These are phyloP conservation scores for Polydesmus complanatus DNA, from an alignment of 2,888 invertebrate genomes.

Conservation along the genomic window DNA sequence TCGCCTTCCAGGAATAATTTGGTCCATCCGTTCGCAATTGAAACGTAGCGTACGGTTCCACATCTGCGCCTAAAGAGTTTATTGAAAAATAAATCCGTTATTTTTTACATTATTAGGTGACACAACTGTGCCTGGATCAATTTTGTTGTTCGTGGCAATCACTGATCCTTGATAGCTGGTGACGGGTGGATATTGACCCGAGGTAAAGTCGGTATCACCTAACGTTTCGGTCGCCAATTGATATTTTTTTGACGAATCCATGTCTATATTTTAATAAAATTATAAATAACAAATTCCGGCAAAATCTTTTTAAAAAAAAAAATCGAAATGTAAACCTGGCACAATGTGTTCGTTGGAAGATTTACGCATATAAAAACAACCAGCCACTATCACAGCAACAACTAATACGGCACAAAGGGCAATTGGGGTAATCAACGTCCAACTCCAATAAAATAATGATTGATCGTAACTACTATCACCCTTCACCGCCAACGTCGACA, in stretches of 20 bases:
- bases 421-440: neutral
- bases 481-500: neutral
- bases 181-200: neutral
- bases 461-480: neutral
- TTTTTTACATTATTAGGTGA: neutral
- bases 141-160: neutral
- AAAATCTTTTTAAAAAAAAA: no score
- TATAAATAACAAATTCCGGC: no score
- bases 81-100: neutral
- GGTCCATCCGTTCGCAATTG: slow-evolving; percentile 4
- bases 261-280: neutral
- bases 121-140: neutral
- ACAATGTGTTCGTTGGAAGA: neutral
- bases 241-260: neutral
- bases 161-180: neutral
- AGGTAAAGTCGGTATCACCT: neutral
- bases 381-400: neutral
- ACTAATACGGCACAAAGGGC: slow-evolving; percentile 2
- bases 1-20: neutral
- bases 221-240: neutral
- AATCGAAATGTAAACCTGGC: neutral
- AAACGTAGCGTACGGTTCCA: slow-evolving; percentile 15
- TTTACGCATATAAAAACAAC: slow-evolving; percentile 1
- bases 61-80: slow-evolving; percentile 4
- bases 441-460: neutral